phyloP scores from a whole-genome alignment of 2,113 vertebrate species.

The Dicrurus megarhynchus region DNA sequence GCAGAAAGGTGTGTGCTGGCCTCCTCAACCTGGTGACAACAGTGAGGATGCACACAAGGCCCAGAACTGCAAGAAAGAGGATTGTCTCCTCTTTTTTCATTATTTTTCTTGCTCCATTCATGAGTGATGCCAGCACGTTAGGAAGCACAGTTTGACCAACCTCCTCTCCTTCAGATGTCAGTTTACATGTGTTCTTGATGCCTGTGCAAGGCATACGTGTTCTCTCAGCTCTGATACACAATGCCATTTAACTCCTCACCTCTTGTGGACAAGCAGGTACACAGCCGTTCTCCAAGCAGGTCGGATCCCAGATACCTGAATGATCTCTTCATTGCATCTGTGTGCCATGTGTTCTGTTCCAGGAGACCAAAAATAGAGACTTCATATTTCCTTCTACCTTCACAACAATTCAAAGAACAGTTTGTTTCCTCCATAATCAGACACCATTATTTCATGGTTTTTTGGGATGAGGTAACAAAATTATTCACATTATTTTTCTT shows the following conservation, averaged over 20 bases:
- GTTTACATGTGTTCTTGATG: background rate
- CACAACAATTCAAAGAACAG: background rate
- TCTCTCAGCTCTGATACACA: background rate
- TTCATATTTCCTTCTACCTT: background rate
- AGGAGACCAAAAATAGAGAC: background rate
- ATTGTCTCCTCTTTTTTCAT: background rate
- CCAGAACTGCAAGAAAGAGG: background rate
- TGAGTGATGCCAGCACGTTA: background rate
- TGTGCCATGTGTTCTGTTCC: background rate
- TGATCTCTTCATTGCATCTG: background rate
- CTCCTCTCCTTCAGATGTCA: background rate
- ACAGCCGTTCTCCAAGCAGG: background rate
- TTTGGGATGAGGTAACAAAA: background rate
- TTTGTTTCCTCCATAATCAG: background rate
- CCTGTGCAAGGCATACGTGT: fast-evolving
- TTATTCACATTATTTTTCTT: background rate
- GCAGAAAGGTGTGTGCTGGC: background rate
- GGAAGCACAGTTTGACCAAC: background rate
- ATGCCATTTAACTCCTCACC: background rate
- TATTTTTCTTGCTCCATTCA: background rate
- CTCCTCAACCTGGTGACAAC: background rate
- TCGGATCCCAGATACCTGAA: background rate
- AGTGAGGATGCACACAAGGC: background rate
- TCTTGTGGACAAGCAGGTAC: background rate
- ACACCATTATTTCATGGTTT: background rate